These are phyloP conservation scores for Anthonomus grandis DNA, from an alignment of 1,140 invertebrate genomes.

Conservation along the genomic window DNA sequence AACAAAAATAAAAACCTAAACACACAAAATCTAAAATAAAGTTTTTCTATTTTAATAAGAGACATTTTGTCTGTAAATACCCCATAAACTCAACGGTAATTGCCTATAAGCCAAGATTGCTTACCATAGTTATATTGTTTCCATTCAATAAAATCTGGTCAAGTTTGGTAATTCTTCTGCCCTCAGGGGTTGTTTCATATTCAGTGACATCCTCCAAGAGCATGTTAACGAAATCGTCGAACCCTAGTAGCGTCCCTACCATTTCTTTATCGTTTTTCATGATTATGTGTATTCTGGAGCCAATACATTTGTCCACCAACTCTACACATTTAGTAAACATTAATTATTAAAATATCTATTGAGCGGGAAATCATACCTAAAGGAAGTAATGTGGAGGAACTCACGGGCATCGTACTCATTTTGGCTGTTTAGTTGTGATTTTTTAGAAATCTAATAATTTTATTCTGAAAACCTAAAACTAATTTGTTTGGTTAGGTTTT, in stretches of 20 bases:
- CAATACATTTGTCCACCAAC: constrained; percentile 99
- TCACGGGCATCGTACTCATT: constrained; percentile 44
- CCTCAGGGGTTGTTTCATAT: constrained; percentile 95
- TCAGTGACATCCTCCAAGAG: constrained; percentile 89
- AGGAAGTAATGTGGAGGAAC: constrained; percentile 44
- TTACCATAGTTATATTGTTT: constrained; percentile 98
- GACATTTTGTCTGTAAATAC: too few species aligned
- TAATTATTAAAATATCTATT: constrained; percentile 8
- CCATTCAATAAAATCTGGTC: constrained; percentile 99
- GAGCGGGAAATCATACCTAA: constrained; percentile 37
- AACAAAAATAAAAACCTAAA: constrained; percentile 40
- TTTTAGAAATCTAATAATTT: too few species aligned
- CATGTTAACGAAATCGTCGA: constrained; percentile 99
- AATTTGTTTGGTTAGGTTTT: too few species aligned
- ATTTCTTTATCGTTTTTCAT: constrained; percentile 99
- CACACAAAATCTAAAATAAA: too few species aligned
- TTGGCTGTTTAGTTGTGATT: too few species aligned
- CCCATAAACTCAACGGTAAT: too few species aligned
- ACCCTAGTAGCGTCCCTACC: constrained; percentile 94
- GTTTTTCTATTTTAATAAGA: too few species aligned
- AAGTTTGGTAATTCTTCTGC: constrained; percentile 91
- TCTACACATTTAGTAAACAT: constrained; percentile 57
- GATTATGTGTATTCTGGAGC: constrained; percentile 97
- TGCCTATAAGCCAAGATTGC: too few species aligned
- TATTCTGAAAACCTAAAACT: too few species aligned